Base-by-base conservation (phyloP, 2,888 invertebrate genomes). In the Scaptomyza caliginosa region DNA sequence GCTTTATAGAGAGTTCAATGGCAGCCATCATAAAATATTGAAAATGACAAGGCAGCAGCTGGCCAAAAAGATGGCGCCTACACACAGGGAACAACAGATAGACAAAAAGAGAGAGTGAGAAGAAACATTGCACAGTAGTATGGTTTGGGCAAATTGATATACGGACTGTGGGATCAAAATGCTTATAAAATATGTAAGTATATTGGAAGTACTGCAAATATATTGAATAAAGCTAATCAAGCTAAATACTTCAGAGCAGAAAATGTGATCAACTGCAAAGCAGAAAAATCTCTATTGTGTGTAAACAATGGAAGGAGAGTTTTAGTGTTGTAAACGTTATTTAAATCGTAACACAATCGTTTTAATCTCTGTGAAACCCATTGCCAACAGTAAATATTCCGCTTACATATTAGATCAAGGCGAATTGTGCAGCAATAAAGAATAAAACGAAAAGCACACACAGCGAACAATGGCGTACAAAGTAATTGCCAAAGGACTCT, bases 11-110 rank as follows among this genome's bases (percentile, higher is more conserved):
- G 79, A 86, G 89, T 90, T 89, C 90, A 89, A 83, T 88, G 85
- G 74, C 69, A 81, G 80, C 62, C 64, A 81, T 86, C 89, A 89
- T 89, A 89, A 89, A 89, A 75, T 85, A 89, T 77, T 67, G 73
- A 70, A 75, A 73, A 81, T 74, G 85, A 69, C 84, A 84, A 63
- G 56, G 54, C 67, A 57, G 55, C 66, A 64, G 54, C 38, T 63
- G 63, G 43, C n/a, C 30, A 32, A 13, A 23, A 34, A 23, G n/a
- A 49, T 10, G 16, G 8, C 38, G 38, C 11, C 36, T 36, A 30
- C 30, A 30, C 30, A 32, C n/a, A 30, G 30, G n/a, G 13, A 13
- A 32, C 30, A 30, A 30, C 5, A 16, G 13, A n/a, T 2, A 26
- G 26, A 10, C 32, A 45, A 17, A 21, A 2, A 10, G 2, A 2